Conservation (phyloP, 2,888 invertebrate genomes). For the Deroplatys truncata region DNA sequence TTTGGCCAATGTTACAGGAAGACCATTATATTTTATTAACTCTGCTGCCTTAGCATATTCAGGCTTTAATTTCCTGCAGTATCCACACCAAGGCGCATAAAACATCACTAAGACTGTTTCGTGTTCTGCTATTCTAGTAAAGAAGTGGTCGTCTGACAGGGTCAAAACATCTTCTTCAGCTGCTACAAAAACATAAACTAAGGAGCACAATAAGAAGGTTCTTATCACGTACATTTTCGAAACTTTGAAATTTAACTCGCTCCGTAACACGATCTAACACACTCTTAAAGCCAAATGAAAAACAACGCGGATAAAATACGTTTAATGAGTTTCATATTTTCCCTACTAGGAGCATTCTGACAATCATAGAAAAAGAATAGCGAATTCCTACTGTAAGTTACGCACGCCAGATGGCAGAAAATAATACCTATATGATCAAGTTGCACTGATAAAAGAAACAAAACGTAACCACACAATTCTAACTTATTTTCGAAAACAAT, state of each 20-base stretch:
- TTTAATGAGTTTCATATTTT: no score
- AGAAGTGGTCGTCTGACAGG: conserved; percentile 73
- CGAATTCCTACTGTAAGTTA: no score
- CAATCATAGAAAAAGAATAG: no score
- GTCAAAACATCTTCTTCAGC: conserved; percentile 68
- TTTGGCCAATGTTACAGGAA: conserved; percentile 86
- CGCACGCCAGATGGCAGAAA: no score
- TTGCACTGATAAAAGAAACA: no score
- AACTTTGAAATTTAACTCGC: background rate
- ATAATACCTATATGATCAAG: no score
- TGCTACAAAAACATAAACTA: conserved; percentile 27
- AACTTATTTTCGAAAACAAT: no score
- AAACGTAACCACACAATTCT: no score
- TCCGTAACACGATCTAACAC: background rate
- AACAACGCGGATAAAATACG: no score
- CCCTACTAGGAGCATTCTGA: no score
- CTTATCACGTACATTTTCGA: background rate
- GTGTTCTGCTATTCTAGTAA: conserved; percentile 63
- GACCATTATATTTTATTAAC: conserved; percentile 76
- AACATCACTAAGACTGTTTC: conserved; percentile 90
- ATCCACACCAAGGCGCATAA: conserved; percentile 97
- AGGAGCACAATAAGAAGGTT: conserved; percentile 1
- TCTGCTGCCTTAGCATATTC: conserved; percentile 95
- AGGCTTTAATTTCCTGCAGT: conserved; percentile 95
- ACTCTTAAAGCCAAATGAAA: background rate